Base-by-base conservation (phyloP, 2,113 vertebrate genomes). In the Cebus imitator region DNA sequence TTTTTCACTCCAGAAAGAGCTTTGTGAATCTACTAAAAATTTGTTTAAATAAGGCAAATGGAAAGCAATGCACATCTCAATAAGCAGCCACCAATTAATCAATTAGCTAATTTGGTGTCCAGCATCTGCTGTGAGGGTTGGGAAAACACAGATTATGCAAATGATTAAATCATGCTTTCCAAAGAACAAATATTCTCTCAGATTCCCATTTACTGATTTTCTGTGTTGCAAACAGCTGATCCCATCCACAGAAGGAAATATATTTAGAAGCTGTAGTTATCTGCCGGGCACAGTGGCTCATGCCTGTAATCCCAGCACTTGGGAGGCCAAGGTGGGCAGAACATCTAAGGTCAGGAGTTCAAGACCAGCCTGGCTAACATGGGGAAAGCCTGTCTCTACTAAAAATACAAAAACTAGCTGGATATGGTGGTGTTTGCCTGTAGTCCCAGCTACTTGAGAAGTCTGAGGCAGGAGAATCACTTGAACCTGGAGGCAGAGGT, bases 51-150 rank as follows among this genome's bases (percentile, higher is more conserved):
- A 73, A 86, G 45, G 50, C 57, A 93, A 91, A 43, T 23, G 17
- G 57, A 76, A 91, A 76, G 14, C 50, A 85, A 50, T 43, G 25
- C 58, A 83, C 87, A 18, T 91, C 32, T 96, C 72, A 61, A 18
- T 75, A 70, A 85, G 68, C n/a, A 93, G 76, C 40, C 57, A 61
- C 43, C 40, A 85, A 21, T 96, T 88, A 92, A 82, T 76, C 80
- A 86, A 86, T 78, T 92, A 90, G n/a, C 50, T 66, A 89, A 90
- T 78, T 82, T 61, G 64, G 27, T 81, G 80, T 55, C 79, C 37
- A 90, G 35, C 21, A 32, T 79, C n/a, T 17, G 80, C 50, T 73
- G 66, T n/a, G 61, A 84, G 40, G 68, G 45, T 83, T 32, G 40
- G 79, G 84, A 90, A 52, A 92, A 79, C 17, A 75, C 58, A 86